Conservation (phyloP, 2,113 vertebrate species). For the Odobenus rosmarus region DNA sequence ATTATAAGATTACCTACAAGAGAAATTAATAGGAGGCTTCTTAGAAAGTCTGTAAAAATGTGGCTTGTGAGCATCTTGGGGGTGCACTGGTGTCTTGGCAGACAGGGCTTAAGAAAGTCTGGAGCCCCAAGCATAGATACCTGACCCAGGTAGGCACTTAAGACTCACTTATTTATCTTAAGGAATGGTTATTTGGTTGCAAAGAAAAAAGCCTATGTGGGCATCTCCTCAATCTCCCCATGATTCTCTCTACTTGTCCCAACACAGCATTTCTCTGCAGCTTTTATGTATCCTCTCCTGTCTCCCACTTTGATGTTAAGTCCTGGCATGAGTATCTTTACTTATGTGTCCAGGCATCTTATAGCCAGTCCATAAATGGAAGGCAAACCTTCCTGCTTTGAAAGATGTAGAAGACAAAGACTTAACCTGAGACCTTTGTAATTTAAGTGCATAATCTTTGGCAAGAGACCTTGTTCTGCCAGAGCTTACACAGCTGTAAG, state of each 20-base stretch:
- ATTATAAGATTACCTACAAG: neutral
- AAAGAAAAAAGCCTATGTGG: neutral
- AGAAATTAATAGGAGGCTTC: neutral
- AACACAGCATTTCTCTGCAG: neutral
- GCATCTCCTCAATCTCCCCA: neutral
- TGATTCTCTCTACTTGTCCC: neutral
- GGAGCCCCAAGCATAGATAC: neutral
- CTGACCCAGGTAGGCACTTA: neutral
- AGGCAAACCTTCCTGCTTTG: neutral
- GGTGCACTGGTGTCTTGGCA: neutral
- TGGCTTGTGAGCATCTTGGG: neutral
- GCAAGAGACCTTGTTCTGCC: neutral
- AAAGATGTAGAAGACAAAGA: neutral
- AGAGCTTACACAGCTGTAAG: neutral
- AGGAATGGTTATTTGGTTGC: neutral
- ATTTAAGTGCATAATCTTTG: neutral
- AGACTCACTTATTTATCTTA: neutral
- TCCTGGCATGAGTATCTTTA: neutral
- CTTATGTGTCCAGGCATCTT: neutral
- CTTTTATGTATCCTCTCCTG: rapidly evolving
- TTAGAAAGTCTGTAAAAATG: neutral
- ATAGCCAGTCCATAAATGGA: neutral
- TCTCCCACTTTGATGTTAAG: neutral
- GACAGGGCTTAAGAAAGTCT: neutral
- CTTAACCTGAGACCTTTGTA: neutral